phyloP scores from a whole-genome alignment of 2,113 vertebrate genomes.

The Uropsilus gracilis region DNA sequence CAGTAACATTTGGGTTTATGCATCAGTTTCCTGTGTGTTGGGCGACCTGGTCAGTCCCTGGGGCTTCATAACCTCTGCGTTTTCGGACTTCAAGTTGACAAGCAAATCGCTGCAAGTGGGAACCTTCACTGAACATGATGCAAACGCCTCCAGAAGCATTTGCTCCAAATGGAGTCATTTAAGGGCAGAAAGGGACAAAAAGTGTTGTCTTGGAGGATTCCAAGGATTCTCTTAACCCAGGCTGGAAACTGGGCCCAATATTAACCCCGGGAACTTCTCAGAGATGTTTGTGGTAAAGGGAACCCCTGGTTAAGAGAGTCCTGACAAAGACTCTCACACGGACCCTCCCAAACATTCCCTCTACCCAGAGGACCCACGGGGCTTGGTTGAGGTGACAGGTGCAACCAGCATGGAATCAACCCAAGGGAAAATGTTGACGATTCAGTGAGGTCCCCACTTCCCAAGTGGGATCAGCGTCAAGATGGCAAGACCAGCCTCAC shows the following conservation, averaged over 20 bases:
- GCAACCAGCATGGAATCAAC: not conserved
- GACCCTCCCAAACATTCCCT: not conserved
- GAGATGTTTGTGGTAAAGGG: not conserved
- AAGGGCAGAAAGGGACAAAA: not conserved
- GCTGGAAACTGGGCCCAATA: not conserved
- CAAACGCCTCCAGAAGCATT: not conserved
- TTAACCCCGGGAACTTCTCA: not conserved
- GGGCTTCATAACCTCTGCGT: not conserved
- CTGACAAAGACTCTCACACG: too few relatives aligned
- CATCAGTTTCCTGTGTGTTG: not conserved
- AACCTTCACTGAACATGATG: not conserved
- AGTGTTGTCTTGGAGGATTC: not conserved
- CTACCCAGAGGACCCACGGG: not conserved
- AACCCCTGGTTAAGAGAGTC: too few relatives aligned
- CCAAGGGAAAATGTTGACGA: not conserved
- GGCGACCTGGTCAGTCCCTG: not conserved
- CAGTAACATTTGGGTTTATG: not conserved
- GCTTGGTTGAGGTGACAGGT: not conserved
- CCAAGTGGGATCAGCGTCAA: constrained; percentile 14
- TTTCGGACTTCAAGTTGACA: not conserved
- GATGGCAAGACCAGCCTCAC: not conserved
- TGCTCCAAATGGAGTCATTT: not conserved
- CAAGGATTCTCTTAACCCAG: constrained; percentile 1
- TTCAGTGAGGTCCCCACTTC: not conserved
- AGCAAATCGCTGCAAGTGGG: not conserved